Evolutionary conservation across 1,140 invertebrate species (phyloP).

Genomic region (Zelostemma sp.): DNA sequence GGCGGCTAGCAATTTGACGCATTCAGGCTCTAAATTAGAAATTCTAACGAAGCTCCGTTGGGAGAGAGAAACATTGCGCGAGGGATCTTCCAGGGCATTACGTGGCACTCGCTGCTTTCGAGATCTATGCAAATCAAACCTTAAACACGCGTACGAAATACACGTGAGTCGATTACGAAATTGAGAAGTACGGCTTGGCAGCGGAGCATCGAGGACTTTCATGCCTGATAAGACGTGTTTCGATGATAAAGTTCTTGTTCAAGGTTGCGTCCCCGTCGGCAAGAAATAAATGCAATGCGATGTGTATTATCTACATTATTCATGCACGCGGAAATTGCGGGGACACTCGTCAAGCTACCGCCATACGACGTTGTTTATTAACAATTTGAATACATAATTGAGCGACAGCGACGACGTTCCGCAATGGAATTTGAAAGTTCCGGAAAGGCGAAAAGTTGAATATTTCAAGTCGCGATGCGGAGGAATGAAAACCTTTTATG

Average conservation of each 20-base stretch:
- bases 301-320: too few relatives aligned
- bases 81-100: constrained; percentile 12
- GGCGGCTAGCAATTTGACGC: not conserved
- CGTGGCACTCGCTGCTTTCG: constrained; percentile 17
- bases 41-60: constrained; percentile 11
- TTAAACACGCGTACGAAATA: constrained; percentile 22
- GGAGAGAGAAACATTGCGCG: constrained; percentile 2
- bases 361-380: too few relatives aligned
- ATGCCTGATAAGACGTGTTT: constrained; percentile 8
- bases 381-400: too few relatives aligned
- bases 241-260: not conserved
- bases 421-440: too few relatives aligned
- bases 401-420: too few relatives aligned
- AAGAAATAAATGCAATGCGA: not conserved
- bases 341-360: too few relatives aligned
- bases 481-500: too few relatives aligned
- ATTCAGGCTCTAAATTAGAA: constrained; percentile 11
- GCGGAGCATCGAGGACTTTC: constrained; percentile 2
- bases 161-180: constrained; percentile 19
- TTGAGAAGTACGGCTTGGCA: constrained; percentile 1
- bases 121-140: constrained; percentile 33
- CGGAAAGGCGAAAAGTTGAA: too few relatives aligned
- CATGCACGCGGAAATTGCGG: too few relatives aligned
- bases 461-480: too few relatives aligned
- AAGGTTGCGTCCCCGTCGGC: not conserved